A percentile compares a stretch with the other conserved stretches of the same genome.
Conservation (phyloP, 2,113 vertebrate species). For the Nannospalax galili region DNA sequence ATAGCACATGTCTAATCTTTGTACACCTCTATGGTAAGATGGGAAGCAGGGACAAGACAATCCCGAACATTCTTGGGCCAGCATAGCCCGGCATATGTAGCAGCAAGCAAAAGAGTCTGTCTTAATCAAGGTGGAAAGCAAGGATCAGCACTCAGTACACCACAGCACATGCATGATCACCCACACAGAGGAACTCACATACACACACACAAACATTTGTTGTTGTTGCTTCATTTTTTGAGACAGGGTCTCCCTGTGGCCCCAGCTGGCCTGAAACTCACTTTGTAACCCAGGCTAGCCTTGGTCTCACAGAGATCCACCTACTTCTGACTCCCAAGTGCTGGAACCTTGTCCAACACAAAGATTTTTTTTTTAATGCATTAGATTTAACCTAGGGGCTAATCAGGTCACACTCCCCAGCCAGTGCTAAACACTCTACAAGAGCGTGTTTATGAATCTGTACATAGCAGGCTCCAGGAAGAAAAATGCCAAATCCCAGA, state of each 20-base stretch:
- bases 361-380: too few species aligned
- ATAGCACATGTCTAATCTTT: neutral
- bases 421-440: neutral
- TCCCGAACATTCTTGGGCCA: too few species aligned
- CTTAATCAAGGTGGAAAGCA: too few species aligned
- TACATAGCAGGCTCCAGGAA: neutral
- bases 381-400: neutral
- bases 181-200: too few species aligned
- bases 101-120: too few species aligned
- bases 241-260: neutral
- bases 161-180: too few species aligned
- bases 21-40: neutral
- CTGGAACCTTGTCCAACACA: too few species aligned
- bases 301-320: neutral
- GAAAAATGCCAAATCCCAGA: neutral
- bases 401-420: neutral
- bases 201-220: neutral
- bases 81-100: too few species aligned
- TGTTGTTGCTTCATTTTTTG: neutral
- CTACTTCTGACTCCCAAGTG: neutral
- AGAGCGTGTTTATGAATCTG: neutral
- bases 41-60: neutral
- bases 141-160: too few species aligned
- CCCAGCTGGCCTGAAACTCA: neutral
- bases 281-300: neutral